Evolutionary conservation across 1,140 invertebrate species (phyloP).

Genomic region (Eriosoma lanigerum): DNA sequence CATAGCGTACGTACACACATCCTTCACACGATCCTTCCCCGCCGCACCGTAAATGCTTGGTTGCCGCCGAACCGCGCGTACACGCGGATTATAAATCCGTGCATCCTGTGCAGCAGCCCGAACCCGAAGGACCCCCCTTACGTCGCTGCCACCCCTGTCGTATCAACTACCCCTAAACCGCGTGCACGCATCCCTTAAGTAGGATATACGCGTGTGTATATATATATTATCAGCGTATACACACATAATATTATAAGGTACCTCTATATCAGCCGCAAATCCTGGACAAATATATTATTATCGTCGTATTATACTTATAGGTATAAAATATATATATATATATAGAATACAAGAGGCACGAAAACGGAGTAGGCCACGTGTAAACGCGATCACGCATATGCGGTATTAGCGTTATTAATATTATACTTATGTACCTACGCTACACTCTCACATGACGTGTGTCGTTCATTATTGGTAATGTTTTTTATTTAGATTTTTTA

Average conservation of each 20-base stretch:
- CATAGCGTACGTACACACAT: background rate
- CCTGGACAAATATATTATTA: background rate
- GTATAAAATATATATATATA: background rate
- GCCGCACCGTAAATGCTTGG: background rate
- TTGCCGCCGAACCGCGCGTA: conserved; percentile 2
- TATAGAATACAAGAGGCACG: too few relatives aligned
- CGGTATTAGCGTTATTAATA: background rate
- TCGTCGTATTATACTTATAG: background rate
- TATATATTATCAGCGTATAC: too few relatives aligned
- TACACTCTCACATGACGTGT: too few relatives aligned
- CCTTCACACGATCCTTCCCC: conserved; percentile 7
- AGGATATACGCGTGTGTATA: background rate
- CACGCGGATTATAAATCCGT: conserved; percentile 41
- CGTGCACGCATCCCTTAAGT: background rate
- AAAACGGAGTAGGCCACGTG: background rate
- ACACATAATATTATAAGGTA: too few relatives aligned
- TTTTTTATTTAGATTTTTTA: too few relatives aligned
- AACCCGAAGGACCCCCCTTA: background rate
- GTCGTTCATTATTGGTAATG: too few relatives aligned
- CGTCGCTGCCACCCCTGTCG: background rate
- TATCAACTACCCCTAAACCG: background rate
- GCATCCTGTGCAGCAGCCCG: conserved; percentile 21
- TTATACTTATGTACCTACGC: too few relatives aligned
- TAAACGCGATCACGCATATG: background rate
- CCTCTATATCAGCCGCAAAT: conserved; percentile 4